phyloP scores from a whole-genome alignment of 2,797 vertebrate genomes.

The Gymnocypris eckloni region DNA sequence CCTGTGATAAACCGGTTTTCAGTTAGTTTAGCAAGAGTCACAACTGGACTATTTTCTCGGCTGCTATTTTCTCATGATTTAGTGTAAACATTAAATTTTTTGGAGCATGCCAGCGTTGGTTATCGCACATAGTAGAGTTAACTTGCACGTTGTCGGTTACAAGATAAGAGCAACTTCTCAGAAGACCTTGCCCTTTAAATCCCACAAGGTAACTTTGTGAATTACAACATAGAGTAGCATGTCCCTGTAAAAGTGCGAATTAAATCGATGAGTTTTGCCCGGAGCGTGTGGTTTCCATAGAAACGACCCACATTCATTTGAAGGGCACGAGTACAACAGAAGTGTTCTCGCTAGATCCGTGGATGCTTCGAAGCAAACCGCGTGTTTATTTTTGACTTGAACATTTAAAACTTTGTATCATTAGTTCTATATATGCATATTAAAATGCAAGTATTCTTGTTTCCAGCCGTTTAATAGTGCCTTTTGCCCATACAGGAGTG shows the following conservation, averaged over 20 bases:
- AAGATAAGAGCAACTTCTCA: slow-evolving; percentile 14
- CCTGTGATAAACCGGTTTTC: background rate
- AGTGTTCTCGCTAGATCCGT: background rate
- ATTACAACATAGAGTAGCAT: background rate
- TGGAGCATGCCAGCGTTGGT: background rate
- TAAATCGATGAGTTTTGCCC: slow-evolving; percentile 62
- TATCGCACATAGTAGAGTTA: background rate
- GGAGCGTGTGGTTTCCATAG: slow-evolving; percentile 65
- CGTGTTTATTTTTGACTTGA: background rate
- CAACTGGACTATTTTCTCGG: too few species aligned
- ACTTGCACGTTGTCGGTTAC: background rate
- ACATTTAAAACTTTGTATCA: background rate
- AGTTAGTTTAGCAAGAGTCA: background rate
- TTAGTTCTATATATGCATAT: background rate
- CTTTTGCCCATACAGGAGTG: slow-evolving; percentile 20
- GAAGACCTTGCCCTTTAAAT: background rate
- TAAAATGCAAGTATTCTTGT: background rate
- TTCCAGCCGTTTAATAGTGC: background rate
- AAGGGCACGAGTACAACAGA: slow-evolving; percentile 64
- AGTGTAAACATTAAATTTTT: background rate
- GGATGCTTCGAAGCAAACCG: background rate
- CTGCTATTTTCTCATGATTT: background rate
- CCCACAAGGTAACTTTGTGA: slow-evolving; percentile 4
- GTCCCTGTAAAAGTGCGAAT: background rate
- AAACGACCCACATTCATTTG: slow-evolving; percentile 57